phyloP scores from a whole-genome alignment of 2,113 vertebrate species.

The Turdus rufiventris region DNA sequence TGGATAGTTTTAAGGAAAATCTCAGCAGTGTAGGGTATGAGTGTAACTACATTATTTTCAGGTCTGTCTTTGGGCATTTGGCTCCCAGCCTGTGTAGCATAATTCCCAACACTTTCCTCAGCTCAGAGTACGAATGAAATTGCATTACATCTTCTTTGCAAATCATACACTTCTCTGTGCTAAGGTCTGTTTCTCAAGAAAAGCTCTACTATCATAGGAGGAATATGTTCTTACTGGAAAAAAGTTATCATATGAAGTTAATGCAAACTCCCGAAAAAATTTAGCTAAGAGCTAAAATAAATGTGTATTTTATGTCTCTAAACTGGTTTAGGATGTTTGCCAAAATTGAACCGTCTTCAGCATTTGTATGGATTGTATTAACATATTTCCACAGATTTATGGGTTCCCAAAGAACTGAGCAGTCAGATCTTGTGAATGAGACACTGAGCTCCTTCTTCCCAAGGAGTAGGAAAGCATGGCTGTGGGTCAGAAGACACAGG shows the following conservation, averaged over 20 bases:
- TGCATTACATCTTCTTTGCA: neutral
- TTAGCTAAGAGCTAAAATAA: neutral
- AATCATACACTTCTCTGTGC: neutral
- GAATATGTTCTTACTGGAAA: neutral
- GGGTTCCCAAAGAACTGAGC: neutral
- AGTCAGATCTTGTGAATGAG: neutral
- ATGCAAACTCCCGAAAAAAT: neutral
- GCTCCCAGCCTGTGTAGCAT: neutral
- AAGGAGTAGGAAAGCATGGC: accelerated
- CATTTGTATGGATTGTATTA: neutral
- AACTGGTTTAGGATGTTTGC: neutral
- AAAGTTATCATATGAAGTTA: neutral
- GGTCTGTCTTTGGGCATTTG: neutral
- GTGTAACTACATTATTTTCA: neutral
- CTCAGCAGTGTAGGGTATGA: neutral
- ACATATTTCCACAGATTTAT: neutral
- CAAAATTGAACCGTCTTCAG: neutral
- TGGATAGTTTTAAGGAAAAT: neutral
- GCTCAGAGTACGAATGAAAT: neutral
- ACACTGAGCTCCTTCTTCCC: neutral
- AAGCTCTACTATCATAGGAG: neutral
- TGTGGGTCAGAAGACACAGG: neutral
- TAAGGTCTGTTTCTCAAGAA: neutral
- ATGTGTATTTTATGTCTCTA: neutral
- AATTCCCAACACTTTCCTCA: neutral